These are phyloP conservation scores for Melolontha melolontha DNA, from an alignment of 2,888 invertebrate genomes.

Conservation along the genomic window DNA sequence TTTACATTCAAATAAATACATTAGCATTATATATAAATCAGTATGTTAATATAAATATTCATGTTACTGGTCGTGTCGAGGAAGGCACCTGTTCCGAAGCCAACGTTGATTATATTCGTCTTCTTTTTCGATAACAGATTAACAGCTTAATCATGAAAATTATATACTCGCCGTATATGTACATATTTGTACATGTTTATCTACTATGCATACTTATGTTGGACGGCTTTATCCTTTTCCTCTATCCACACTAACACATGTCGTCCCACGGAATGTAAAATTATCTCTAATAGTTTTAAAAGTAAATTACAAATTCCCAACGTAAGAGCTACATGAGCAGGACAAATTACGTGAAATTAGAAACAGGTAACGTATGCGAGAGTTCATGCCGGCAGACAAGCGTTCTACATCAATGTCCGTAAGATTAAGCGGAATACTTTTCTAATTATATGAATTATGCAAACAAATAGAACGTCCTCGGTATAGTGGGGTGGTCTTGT, in stretches of 20 bases:
- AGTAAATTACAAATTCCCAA: slow-evolving; percentile 42
- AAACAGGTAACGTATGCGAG: slow-evolving; percentile 40
- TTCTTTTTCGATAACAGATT: no score
- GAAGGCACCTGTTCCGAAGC: slow-evolving; percentile 55
- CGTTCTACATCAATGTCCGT: slow-evolving; percentile 42
- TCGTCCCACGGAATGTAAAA: slow-evolving; percentile 24
- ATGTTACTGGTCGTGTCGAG: slow-evolving; percentile 7
- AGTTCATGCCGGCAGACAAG: slow-evolving; percentile 33
- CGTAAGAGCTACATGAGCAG: slow-evolving; percentile 39
- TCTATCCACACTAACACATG: slow-evolving; percentile 1
- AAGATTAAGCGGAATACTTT: slow-evolving; percentile 42
- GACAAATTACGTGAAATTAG: slow-evolving; percentile 44
- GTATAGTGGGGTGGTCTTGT: no score
- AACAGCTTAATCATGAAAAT: no score
- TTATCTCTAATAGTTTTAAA: slow-evolving; percentile 36
- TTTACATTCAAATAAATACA: no score
- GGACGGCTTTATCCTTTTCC: no score
- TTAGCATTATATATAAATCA: no score
- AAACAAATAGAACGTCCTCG: slow-evolving; percentile 37
- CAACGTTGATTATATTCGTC: no score
- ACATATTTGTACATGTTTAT: slow-evolving; percentile 7
- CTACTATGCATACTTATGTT: neutral
- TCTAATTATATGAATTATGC: slow-evolving; percentile 44
- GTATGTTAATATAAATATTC: no score
- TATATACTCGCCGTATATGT: no score